phyloP scores from a whole-genome alignment of 2,113 vertebrate species.

The Crotophaga sulcirostris region DNA sequence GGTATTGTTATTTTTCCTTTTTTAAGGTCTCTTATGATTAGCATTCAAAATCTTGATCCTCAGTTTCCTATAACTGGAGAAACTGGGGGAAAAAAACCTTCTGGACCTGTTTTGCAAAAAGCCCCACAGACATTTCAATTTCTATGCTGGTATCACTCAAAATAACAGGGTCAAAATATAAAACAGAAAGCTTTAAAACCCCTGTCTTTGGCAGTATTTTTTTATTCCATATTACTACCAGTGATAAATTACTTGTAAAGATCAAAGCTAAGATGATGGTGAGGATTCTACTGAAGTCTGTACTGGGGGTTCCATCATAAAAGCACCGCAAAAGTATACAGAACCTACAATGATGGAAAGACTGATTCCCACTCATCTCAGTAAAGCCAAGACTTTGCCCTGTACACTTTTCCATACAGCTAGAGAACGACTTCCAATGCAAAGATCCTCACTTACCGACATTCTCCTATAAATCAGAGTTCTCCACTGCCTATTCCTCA shows the following conservation, averaged over 20 bases:
- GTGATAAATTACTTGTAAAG: not conserved
- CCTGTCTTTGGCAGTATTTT: not conserved
- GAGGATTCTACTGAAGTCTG: not conserved
- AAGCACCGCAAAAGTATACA: not conserved
- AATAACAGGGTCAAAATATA: slow-evolving; percentile 22
- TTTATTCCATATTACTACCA: not conserved
- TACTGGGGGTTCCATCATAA: not conserved
- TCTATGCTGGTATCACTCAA: not conserved
- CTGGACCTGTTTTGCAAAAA: not conserved
- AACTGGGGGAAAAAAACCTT: not conserved
- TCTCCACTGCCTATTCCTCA: not conserved
- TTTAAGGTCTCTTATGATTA: not conserved
- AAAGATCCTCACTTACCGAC: not conserved
- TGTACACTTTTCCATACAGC: not conserved
- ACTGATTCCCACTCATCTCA: not conserved
- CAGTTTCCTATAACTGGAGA: not conserved
- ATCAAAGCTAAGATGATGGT: not conserved
- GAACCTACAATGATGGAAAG: not conserved
- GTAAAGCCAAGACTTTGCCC: not conserved
- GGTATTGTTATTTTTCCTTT: not conserved
- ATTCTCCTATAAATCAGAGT: not conserved
- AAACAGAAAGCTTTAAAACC: not conserved
- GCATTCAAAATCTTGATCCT: not conserved
- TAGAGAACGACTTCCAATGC: not conserved
- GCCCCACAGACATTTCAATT: not conserved